phyloP scores from a whole-genome alignment of 2,113 vertebrate genomes.

The Todiramphus saurophagus region DNA sequence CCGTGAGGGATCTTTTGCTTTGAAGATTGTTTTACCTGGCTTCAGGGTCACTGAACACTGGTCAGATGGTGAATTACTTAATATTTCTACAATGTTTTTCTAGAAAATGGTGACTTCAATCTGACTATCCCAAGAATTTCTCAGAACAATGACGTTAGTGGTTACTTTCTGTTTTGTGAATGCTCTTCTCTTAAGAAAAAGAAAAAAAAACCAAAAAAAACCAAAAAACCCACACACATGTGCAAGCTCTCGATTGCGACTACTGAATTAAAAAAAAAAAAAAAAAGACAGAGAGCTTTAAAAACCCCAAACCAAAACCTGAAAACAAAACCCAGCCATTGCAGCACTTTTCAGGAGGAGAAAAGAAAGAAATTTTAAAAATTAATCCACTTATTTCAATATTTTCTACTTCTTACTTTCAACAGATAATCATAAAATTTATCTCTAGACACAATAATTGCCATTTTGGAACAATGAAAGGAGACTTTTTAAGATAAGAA shows the following conservation, averaged over 20 bases:
- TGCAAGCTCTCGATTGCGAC: no score
- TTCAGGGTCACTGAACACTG: background rate
- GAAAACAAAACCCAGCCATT: no score
- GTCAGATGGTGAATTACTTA: background rate
- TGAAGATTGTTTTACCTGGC: background rate
- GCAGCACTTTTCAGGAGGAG: no score
- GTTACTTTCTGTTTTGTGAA: background rate
- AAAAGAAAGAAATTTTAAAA: background rate
- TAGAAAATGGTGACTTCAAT: background rate
- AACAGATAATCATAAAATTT: background rate
- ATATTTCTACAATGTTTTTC: background rate
- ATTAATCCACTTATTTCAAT: background rate
- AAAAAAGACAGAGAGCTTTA: background rate
- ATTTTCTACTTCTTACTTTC: background rate
- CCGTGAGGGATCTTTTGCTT: background rate
- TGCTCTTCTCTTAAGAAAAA: background rate
- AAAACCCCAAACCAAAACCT: no score
- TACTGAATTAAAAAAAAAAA: background rate
- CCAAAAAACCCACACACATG: no score
- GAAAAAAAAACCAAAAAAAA: background rate
- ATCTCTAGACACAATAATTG: background rate
- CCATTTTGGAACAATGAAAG: background rate
- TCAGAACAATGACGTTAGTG: background rate
- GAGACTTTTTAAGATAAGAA: background rate
- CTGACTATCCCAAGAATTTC: background rate